phyloP scores from a whole-genome alignment of 2,888 invertebrate genomes.

The Rhaphigaster nebulosa region DNA sequence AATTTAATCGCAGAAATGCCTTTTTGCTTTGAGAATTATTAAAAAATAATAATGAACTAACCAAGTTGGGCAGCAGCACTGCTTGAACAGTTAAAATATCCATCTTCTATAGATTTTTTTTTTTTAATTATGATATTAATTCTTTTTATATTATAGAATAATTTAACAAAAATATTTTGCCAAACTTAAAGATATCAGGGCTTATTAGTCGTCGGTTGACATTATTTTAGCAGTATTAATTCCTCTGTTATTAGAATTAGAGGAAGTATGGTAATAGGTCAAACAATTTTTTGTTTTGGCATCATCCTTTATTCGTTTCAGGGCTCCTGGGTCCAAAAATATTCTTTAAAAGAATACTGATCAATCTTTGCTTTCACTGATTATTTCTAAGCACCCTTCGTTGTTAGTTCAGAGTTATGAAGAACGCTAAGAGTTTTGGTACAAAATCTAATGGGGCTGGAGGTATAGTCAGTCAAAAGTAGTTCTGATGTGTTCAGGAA shows the following conservation, averaged over 20 bases:
- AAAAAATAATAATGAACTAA: background rate
- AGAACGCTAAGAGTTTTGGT: too few species aligned
- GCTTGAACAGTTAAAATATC: background rate
- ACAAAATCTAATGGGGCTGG: too few species aligned
- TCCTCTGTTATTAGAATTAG: background rate
- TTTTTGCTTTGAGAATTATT: background rate
- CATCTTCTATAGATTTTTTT: background rate
- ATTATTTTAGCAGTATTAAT: background rate
- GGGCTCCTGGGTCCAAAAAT: too few species aligned
- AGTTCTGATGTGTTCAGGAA: too few species aligned
- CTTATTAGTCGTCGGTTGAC: background rate
- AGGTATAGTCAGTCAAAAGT: too few species aligned
- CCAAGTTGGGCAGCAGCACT: background rate
- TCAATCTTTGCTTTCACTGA: too few species aligned
- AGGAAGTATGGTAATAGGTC: background rate
- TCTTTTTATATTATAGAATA: background rate
- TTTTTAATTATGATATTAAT: background rate
- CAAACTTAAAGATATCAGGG: background rate
- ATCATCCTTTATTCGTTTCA: too few species aligned
- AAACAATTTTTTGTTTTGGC: too few species aligned
- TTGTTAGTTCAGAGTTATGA: too few species aligned
- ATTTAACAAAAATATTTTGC: background rate
- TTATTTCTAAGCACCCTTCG: too few species aligned
- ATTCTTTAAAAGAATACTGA: too few species aligned
- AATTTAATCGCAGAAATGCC: background rate